A percentile compares a stretch with the other conserved stretches of the same genome.
These are phyloP conservation scores for Zingel zingel DNA, from an alignment of 2,113 vertebrate genomes.

Conservation along the genomic window DNA sequence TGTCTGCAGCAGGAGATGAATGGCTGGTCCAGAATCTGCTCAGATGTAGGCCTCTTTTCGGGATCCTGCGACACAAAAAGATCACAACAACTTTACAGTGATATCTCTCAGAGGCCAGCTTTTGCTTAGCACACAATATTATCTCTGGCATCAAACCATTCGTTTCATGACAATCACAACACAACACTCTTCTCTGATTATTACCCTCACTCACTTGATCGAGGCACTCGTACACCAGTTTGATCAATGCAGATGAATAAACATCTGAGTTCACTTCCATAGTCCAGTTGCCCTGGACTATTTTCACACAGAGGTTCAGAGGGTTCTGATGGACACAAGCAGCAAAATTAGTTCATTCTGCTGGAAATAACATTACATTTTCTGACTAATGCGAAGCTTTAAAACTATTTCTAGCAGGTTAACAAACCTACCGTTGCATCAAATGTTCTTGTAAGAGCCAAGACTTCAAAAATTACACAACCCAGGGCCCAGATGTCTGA, in stretches of 20 bases:
- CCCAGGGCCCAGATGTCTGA: slow-evolving; percentile 99
- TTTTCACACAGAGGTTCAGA: slow-evolving; percentile 98
- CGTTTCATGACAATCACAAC: not conserved
- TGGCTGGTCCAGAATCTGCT: slow-evolving; percentile 90
- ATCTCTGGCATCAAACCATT: not conserved
- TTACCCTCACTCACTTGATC: slow-evolving; percentile 88
- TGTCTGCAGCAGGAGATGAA: slow-evolving; percentile 88
- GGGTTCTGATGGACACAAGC: slow-evolving; percentile 88
- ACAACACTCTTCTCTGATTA: not conserved
- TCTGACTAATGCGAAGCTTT: not conserved
- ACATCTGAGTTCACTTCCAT: slow-evolving; percentile 93
- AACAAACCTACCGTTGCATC: slow-evolving; percentile 92
- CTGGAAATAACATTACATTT: rapidly evolving
- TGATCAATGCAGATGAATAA: slow-evolving; percentile 90
- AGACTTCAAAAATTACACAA: slow-evolving; percentile 95
- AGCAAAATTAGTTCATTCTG: not conserved
- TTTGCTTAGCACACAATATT: not conserved
- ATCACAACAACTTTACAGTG: slow-evolving; percentile 33
- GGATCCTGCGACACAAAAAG: slow-evolving; percentile 88
- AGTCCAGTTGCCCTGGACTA: slow-evolving; percentile 96
- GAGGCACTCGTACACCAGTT: slow-evolving; percentile 93
- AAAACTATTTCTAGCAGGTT: not conserved
- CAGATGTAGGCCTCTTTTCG: slow-evolving; percentile 92
- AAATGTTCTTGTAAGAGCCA: slow-evolving; percentile 96
- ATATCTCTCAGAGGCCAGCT: not conserved